phyloP scores from a whole-genome alignment of 37 sponge, comb jelly and placozoan genomes.

The Corticium candelabrum region DNA sequence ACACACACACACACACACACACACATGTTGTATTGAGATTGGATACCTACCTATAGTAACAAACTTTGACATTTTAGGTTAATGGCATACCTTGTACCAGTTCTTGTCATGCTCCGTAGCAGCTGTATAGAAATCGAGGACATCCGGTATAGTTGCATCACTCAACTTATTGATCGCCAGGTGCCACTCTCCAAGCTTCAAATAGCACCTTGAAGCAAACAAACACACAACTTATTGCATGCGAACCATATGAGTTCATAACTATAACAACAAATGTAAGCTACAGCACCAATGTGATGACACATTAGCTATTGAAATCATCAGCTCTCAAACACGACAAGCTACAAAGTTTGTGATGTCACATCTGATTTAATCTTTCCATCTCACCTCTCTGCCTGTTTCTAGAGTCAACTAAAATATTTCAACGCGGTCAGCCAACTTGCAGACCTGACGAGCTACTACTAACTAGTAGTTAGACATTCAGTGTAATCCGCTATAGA shows the following conservation, averaged over 20 bases:
- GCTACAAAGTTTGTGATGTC: too few relatives aligned
- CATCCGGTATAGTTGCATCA: constrained; percentile 19
- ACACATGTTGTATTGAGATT: neutral
- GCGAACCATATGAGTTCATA: neutral
- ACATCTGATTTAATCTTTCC: too few relatives aligned
- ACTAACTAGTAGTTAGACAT: too few relatives aligned
- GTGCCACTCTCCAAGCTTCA: constrained; percentile 82
- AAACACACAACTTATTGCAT: neutral
- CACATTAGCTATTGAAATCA: too few relatives aligned
- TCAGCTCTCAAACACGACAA: too few relatives aligned
- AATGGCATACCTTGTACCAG: constrained; percentile 68
- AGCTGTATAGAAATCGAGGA: constrained; percentile 54
- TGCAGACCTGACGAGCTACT: too few relatives aligned
- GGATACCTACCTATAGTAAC: constrained; percentile 1
- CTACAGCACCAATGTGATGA: too few relatives aligned
- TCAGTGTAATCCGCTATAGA: too few relatives aligned
- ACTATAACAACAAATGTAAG: too few relatives aligned
- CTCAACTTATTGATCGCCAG: neutral
- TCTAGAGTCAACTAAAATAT: too few relatives aligned
- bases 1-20: constrained; percentile 5
- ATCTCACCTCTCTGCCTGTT: too few relatives aligned
- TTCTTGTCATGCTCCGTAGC: constrained; percentile 70
- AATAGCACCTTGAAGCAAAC: neutral
- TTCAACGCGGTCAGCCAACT: too few relatives aligned
- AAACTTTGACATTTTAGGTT: neutral